These are phyloP conservation scores for Pelobates cultripes DNA, from an alignment of 2,797 vertebrate species.

Conservation along the genomic window DNA sequence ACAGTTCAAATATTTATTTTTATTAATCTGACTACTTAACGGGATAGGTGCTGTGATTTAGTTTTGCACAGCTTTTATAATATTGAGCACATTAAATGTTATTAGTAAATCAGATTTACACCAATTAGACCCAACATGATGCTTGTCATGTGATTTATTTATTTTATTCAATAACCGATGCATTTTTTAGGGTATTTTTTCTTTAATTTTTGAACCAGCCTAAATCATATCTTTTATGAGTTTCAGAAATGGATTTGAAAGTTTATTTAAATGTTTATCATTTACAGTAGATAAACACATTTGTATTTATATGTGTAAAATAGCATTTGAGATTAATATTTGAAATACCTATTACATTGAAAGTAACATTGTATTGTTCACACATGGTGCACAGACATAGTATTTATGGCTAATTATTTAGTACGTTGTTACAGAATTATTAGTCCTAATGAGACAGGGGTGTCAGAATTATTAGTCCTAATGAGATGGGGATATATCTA, in stretches of 20 bases:
- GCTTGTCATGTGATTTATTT: no score
- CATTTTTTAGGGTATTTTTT: no score
- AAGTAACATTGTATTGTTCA: neutral
- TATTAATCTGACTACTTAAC: no score
- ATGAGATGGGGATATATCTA: neutral
- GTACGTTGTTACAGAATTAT: neutral
- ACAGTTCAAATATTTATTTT: no score
- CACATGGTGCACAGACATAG: neutral
- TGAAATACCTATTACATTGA: neutral
- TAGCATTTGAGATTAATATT: neutral
- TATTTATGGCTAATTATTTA: neutral
- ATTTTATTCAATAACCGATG: no score
- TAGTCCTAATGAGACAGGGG: neutral
- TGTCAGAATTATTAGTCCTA: neutral
- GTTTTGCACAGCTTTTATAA: no score
- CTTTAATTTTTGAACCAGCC: no score
- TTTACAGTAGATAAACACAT: constrained; percentile 5
- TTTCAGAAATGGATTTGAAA: neutral
- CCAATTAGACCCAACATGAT: no score
- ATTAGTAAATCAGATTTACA: no score
- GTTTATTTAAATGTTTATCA: neutral
- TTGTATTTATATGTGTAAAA: neutral
- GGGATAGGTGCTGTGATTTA: no score
- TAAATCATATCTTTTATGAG: no score
- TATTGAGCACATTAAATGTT: no score